A percentile compares a stretch with the other conserved stretches of the same genome.
Evolutionary conservation across 2,888 invertebrate species (phyloP).

Genomic region (Pollenia griseotomentosa): DNA sequence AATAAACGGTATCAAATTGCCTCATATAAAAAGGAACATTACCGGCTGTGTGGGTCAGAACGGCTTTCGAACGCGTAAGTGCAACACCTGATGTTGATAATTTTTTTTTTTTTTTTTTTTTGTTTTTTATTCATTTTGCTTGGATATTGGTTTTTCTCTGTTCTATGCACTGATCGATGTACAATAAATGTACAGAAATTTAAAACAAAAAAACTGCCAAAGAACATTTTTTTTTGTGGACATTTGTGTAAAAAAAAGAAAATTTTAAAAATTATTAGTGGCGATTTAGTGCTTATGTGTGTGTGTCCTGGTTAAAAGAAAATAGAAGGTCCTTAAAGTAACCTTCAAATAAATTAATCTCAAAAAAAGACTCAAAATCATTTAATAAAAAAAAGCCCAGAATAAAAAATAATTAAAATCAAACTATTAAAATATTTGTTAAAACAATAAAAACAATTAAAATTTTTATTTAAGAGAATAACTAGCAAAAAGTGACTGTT

Average conservation of each 20-base stretch:
- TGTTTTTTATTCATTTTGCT: constrained; percentile 40
- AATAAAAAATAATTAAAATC: constrained; percentile 13
- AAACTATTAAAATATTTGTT: background rate
- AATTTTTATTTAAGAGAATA: constrained; percentile 27
- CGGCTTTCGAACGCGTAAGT: constrained; percentile 98
- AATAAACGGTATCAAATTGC: constrained; percentile 84
- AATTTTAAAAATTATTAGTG: constrained; percentile 34
- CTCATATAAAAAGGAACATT: constrained; percentile 85
- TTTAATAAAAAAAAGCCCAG: background rate
- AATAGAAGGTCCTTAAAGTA: constrained; percentile 72
- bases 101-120: constrained; percentile 74
- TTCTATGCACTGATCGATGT: background rate
- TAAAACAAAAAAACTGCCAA: constrained; percentile 54
- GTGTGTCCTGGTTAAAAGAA: constrained; percentile 34
- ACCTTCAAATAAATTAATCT: constrained; percentile 48
- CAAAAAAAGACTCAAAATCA: background rate
- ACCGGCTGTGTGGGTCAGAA: constrained; percentile 94
- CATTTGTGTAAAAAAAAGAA: constrained; percentile 40
- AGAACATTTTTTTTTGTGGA: constrained; percentile 31
- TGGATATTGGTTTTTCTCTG: constrained; percentile 71
- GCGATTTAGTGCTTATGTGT: constrained; percentile 36
- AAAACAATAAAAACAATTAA: background rate
- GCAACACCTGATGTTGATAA: constrained; percentile 84
- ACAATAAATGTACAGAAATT: constrained; percentile 35
- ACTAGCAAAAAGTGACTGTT: constrained; percentile 41